phyloP scores from a whole-genome alignment of 2,113 vertebrate genomes.

The Callipepla squamata region DNA sequence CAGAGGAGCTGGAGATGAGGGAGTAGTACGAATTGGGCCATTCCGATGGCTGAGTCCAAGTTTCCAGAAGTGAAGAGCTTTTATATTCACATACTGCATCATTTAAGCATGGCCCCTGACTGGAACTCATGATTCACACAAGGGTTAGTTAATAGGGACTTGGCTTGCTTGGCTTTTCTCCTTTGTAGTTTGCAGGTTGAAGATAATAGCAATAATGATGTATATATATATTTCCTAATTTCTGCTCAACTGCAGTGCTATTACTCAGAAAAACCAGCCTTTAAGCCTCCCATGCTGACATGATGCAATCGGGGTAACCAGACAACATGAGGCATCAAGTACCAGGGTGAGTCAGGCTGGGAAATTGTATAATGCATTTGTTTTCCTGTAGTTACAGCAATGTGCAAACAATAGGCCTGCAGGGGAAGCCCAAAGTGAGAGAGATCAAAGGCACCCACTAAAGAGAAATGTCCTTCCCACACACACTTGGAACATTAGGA shows the following conservation, averaged over 20 bases:
- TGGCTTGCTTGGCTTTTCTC: constrained; percentile 11
- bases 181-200: constrained; percentile 18
- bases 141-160: not conserved
- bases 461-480: constrained; percentile 54
- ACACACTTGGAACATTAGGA: constrained; percentile 37
- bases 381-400: constrained; percentile 73
- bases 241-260: constrained; percentile 2
- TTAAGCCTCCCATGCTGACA: constrained; percentile 42
- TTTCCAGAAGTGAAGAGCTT: constrained; percentile 60
- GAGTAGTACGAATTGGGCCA: not conserved
- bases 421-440: constrained; percentile 56
- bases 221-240: not conserved
- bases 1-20: constrained; percentile 23
- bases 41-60: constrained; percentile 54
- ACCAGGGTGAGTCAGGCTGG: constrained; percentile 67
- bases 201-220: constrained; percentile 2
- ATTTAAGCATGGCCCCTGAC: constrained; percentile 33
- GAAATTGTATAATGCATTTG: constrained; percentile 46
- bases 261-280: constrained; percentile 55
- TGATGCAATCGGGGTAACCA: constrained; percentile 55
- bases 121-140: constrained; percentile 66
- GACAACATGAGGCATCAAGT: constrained; percentile 66
- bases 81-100: constrained; percentile 25
- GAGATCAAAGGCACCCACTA: constrained; percentile 59
- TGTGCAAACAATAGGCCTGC: constrained; percentile 52